Evolutionary conservation across 2,797 vertebrate genomes (phyloP), one percentile per base, ranked within the genome.

Genomic region (Tokudaia muenninki): DNA sequence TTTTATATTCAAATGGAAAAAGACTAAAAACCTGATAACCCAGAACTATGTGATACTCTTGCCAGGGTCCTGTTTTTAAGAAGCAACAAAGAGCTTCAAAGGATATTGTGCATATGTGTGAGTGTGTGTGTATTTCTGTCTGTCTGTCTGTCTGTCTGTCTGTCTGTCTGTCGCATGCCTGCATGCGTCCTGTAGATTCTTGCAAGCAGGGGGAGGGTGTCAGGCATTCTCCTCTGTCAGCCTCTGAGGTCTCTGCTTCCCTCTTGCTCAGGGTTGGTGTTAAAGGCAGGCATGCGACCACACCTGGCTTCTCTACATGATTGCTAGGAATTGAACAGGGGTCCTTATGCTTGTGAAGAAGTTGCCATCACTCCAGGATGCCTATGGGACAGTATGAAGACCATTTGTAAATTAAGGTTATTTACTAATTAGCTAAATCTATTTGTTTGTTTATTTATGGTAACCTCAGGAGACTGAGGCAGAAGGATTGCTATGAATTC

Each of bases 1-100:
- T 70, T 67, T n/a, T 59, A 41, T 50, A 26, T 93, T 86, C 79
- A 77, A 81, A 63, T 65, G 31, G 74, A 72, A 83, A 14, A 22
- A 72, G 4, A 74, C 26, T 22, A n/a, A 52, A 59, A 8, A 77
- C 26, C 44, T 86, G 83, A 59, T 10, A 52, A 65, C n/a, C 61
- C 52, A 41, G 4, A 78, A 31, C 44, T 10, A 50, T 50, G 22
- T 34, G 41, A 41, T 55, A 12, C 77, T 72, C 37, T 92, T 74
- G 29, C 59, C 82, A 29, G 21, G 13, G 74, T 57, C 70, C 57
- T 94, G 21, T 78, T 90, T 90, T 47, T 79, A 61, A 52, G 12
- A 80, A 82, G 59, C 34, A 52, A 67, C 41, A 87, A 50, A 63
- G 44, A 88, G 61, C 63, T 47, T 70, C 21, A 44, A 14, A 90